A percentile compares a stretch with the other conserved stretches of the same genome.
phyloP scores from a whole-genome alignment of 2,113 vertebrate species.

The Melanotaenia duboulayi region DNA sequence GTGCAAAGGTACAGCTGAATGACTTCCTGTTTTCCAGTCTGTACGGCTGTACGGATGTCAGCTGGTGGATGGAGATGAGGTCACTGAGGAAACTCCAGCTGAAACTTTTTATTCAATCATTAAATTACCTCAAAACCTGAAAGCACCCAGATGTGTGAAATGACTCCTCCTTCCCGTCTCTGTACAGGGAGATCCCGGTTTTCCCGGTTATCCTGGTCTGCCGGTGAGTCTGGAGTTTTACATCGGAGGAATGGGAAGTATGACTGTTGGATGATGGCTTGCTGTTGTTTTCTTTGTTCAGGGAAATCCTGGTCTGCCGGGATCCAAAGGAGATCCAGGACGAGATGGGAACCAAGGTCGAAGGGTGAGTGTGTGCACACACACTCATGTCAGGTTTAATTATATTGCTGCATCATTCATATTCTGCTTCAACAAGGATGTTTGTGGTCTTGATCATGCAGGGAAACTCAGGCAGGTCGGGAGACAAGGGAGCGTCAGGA shows the following conservation, averaged over 20 bases:
- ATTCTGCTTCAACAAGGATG: background rate
- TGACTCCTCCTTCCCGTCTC: background rate
- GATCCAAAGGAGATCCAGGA: constrained; percentile 81
- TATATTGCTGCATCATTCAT: no score
- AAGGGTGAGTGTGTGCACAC: constrained; percentile 73
- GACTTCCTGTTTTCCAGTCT: background rate
- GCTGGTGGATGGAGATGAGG: no score
- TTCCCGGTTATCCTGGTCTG: constrained; percentile 85
- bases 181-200: constrained; percentile 84
- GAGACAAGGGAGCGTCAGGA: constrained; percentile 80
- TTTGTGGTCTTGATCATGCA: constrained; percentile 45
- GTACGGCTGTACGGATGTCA: background rate
- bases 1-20: constrained; percentile 44
- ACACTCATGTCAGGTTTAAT: background rate
- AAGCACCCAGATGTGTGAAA: no score
- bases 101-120: no score
- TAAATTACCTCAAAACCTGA: no score
- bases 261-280: background rate
- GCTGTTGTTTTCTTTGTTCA: constrained; percentile 63
- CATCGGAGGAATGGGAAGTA: no score
- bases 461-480: constrained; percentile 83
- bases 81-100: no score
- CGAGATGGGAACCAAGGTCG: constrained; percentile 85
- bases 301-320: constrained; percentile 85
- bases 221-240: constrained; percentile 73